phyloP scores from a whole-genome alignment of 2,797 vertebrate genomes.

The Champsocephalus esox region DNA sequence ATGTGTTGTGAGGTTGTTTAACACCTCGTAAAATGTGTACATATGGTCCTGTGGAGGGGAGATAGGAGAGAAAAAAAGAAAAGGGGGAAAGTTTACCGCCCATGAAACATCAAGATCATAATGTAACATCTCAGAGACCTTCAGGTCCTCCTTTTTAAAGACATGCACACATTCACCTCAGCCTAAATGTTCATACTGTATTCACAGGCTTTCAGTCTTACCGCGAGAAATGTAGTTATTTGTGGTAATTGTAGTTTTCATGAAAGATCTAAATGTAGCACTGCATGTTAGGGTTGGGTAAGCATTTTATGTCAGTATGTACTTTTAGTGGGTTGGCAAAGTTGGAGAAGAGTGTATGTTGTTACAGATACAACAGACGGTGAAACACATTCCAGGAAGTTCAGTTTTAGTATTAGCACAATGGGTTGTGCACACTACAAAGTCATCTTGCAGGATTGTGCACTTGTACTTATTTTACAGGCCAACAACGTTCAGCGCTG shows the following conservation, averaged over 20 bases:
- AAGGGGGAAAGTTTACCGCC: neutral
- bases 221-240: slow-evolving; percentile 5
- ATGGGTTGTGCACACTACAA: no score
- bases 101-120: neutral
- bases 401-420: no score
- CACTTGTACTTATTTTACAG: no score
- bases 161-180: neutral
- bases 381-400: no score
- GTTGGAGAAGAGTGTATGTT: no score
- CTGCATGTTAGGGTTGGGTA: no score
- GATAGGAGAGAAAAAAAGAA: neutral
- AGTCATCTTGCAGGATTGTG: no score
- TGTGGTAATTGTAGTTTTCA: slow-evolving; percentile 17
- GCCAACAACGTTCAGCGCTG: no score
- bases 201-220: slow-evolving; percentile 14
- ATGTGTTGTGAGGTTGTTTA: slow-evolving; percentile 19
- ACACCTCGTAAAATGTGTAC: slow-evolving; percentile 33
- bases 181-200: neutral
- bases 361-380: no score
- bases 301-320: no score
- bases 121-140: neutral
- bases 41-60: slow-evolving; percentile 9
- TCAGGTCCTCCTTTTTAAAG: neutral
- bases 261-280: neutral
- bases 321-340: no score